These are phyloP conservation scores for Pelobates fuscus DNA, from an alignment of 2,113 vertebrate genomes.

Conservation along the genomic window DNA sequence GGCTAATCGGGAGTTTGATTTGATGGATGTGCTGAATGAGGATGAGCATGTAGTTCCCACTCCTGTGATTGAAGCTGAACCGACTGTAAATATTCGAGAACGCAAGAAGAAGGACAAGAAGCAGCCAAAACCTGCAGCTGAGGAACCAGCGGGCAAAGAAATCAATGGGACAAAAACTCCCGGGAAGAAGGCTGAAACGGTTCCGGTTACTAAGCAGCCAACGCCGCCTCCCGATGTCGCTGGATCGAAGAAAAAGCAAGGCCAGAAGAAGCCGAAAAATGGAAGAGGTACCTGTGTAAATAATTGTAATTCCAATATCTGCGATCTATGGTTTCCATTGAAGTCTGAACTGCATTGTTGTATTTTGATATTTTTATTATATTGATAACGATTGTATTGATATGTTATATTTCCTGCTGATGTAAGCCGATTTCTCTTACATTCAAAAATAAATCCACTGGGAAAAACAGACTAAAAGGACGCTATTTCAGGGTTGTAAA, in stretches of 20 bases:
- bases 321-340: too few species aligned
- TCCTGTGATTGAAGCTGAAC: constrained; percentile 63
- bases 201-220: constrained; percentile 80
- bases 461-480: too few species aligned
- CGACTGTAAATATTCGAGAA: constrained; percentile 73
- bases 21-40: constrained; percentile 72
- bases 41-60: constrained; percentile 68
- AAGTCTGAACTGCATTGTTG: too few species aligned
- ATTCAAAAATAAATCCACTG: too few species aligned
- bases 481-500: too few species aligned
- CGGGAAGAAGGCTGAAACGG: constrained; percentile 75
- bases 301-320: too few species aligned
- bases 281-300: constrained; percentile 68
- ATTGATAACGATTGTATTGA: too few species aligned
- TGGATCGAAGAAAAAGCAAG: constrained; percentile 78
- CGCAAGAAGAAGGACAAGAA: constrained; percentile 95
- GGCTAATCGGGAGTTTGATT: constrained; percentile 77
- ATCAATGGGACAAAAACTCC: constrained; percentile 79
- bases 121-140: constrained; percentile 59
- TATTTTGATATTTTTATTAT: too few species aligned
- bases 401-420: too few species aligned
- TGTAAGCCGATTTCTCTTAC: too few species aligned
- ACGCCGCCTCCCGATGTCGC: constrained; percentile 71
- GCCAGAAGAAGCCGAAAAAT: constrained; percentile 90
- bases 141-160: constrained; percentile 70